Percentiles rank a stretch among this genome's conserved stretches.
phyloP scores from a whole-genome alignment of 30 jellyfish, hydroid and myxozoan species.

The Aurelia coerulea region DNA sequence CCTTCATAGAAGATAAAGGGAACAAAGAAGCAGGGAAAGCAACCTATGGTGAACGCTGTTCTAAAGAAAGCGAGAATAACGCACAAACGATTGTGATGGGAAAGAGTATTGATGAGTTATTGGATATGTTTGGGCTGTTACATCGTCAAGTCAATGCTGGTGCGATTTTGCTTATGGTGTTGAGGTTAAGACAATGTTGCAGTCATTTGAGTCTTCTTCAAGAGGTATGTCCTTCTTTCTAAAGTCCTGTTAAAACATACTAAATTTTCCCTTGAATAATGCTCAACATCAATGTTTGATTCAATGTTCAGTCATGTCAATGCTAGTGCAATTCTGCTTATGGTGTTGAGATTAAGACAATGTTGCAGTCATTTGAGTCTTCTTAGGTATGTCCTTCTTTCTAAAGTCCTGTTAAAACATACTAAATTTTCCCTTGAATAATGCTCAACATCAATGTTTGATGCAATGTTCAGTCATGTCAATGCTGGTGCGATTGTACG shows the following conservation, averaged over 20 bases:
- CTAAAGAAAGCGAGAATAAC: background rate
- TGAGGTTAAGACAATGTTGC: constrained; percentile 94
- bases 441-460: no score
- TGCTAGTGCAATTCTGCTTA: constrained; percentile 84
- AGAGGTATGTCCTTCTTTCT: constrained; percentile 12
- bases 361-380: constrained; percentile 94
- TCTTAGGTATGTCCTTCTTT: constrained; percentile 30
- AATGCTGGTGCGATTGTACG: constrained; percentile 85
- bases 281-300: no score
- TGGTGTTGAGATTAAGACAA: constrained; percentile 88
- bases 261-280: no score
- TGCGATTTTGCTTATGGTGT: constrained; percentile 77
- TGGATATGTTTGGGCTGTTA: constrained; percentile 69
- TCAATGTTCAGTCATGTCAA: constrained; percentile 29
- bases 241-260: no score
- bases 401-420: no score
- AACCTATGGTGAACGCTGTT: constrained; percentile 1
- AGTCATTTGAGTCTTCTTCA: constrained; percentile 80
- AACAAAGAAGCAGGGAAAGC: constrained; percentile 22
- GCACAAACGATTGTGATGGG: constrained; percentile 59
- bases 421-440: no score
- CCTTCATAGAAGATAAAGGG: constrained; percentile 49
- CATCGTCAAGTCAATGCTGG: constrained; percentile 79
- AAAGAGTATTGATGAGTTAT: constrained; percentile 48
- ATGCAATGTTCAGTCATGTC: constrained; percentile 13